Evolutionary conservation across 2,888 invertebrate genomes (phyloP).

Genomic region (Prosopocoilus inquinatus): DNA sequence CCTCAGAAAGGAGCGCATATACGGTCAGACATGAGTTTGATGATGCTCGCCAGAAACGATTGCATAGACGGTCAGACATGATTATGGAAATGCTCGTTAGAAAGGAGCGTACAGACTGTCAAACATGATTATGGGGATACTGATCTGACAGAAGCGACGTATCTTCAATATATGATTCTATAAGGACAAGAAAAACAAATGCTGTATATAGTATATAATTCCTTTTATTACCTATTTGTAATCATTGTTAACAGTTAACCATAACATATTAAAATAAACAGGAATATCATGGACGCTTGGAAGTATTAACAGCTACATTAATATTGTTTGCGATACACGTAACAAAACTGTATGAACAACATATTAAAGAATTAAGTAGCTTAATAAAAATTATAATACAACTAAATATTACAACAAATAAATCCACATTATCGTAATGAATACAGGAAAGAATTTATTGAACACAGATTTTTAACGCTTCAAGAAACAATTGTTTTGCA

Average conservation of each 20-base stretch:
- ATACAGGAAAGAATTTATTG: slow-evolving; percentile 6
- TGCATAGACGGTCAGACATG: no score
- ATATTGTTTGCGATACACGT: slow-evolving; percentile 23
- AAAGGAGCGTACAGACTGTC: no score
- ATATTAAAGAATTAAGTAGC: slow-evolving; percentile 20
- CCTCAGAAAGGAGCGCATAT: no score
- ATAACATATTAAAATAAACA: slow-evolving; percentile 31
- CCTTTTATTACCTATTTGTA: slow-evolving; percentile 32
- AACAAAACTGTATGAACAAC: slow-evolving; percentile 19
- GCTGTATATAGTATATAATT: slow-evolving; percentile 22
- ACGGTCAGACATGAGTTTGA: no score
- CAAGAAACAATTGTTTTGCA: slow-evolving; percentile 14
- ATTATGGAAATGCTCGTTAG: no score
- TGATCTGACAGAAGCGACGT: no score
- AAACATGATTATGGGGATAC: no score
- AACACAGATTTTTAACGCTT: slow-evolving; percentile 12
- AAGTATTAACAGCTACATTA: slow-evolving; percentile 29
- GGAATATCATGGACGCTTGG: slow-evolving; percentile 30
- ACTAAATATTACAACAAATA: slow-evolving; percentile 6
- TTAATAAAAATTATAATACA: slow-evolving; percentile 11
- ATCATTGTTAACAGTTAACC: slow-evolving; percentile 32
- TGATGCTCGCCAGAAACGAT: no score
- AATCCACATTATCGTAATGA: not conserved
- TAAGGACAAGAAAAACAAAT: no score
- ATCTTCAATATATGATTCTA: no score